Percentiles rank a stretch among this genome's conserved stretches.
These are phyloP conservation scores for Galerucella nymphaeae DNA, from an alignment of 2,888 invertebrate species.

Conservation along the genomic window DNA sequence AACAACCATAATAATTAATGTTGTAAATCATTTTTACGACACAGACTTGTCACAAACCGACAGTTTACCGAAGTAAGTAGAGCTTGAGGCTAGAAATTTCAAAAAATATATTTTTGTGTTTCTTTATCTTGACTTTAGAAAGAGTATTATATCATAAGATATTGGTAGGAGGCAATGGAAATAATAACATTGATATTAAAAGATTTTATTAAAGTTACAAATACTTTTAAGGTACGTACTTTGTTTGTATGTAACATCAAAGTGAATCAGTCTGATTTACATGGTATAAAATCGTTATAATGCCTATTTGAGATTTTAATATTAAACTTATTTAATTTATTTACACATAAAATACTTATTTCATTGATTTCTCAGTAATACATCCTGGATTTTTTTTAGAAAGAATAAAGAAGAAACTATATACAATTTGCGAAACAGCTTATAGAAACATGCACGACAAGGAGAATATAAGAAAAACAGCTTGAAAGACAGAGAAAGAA, in stretches of 20 bases:
- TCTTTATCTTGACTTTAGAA: too few relatives aligned
- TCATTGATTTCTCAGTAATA: background rate
- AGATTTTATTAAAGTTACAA: background rate
- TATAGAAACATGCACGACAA: too few relatives aligned
- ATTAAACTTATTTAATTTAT: background rate
- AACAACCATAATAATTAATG: too few relatives aligned
- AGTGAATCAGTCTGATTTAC: background rate
- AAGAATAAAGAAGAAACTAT: background rate
- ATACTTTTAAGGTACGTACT: background rate
- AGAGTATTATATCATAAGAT: too few relatives aligned
- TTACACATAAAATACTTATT: background rate
- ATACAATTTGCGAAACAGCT: too few relatives aligned
- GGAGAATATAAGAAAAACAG: too few relatives aligned
- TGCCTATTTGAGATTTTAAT: background rate
- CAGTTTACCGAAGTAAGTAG: too few relatives aligned
- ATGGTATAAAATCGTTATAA: background rate
- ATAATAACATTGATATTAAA: background rate
- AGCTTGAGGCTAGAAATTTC: too few relatives aligned
- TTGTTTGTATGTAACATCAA: background rate
- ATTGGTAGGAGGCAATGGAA: background rate
- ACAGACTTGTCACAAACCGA: too few relatives aligned
- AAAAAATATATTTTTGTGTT: too few relatives aligned
- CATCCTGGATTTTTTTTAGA: background rate
- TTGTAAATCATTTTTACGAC: too few relatives aligned
- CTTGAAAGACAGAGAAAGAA: too few relatives aligned